Percentiles rank a stretch among this genome's conserved stretches.
These are phyloP conservation scores for Rambutsinella grinnellia DNA, from an alignment of 2,888 invertebrate species.

Conservation along the genomic window DNA sequence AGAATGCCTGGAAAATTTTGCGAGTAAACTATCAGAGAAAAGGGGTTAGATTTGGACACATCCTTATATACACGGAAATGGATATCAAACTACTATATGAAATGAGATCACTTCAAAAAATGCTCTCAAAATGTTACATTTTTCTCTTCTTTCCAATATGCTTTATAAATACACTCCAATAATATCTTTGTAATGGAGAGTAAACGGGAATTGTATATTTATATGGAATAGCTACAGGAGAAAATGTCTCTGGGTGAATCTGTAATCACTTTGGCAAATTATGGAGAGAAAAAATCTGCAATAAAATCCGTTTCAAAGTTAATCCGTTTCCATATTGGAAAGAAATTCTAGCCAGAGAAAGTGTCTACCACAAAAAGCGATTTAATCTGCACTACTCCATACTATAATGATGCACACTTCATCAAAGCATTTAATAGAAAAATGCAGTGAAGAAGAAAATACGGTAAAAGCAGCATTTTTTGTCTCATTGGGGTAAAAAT, in stretches of 20 bases:
- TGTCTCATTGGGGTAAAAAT: background rate
- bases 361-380: too few species aligned
- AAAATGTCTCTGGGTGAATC: too few species aligned
- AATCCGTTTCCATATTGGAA: constrained; percentile 23
- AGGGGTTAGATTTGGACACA: constrained; percentile 1
- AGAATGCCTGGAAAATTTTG: too few species aligned
- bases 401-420: background rate
- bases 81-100: too few species aligned
- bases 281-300: constrained; percentile 6
- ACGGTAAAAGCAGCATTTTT: background rate
- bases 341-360: background rate
- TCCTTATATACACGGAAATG: too few species aligned
- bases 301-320: constrained; percentile 40
- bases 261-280: background rate
- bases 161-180: background rate
- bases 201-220: background rate
- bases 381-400: too few species aligned
- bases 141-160: background rate
- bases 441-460: background rate
- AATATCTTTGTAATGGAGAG: background rate
- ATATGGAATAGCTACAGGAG: too few species aligned
- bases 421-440: background rate
- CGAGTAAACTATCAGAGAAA: too few species aligned
- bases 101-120: too few species aligned
- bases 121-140: too few species aligned